These are phyloP conservation scores for Tychaedon coryphoeus DNA, from an alignment of 2,113 vertebrate genomes.

Conservation along the genomic window DNA sequence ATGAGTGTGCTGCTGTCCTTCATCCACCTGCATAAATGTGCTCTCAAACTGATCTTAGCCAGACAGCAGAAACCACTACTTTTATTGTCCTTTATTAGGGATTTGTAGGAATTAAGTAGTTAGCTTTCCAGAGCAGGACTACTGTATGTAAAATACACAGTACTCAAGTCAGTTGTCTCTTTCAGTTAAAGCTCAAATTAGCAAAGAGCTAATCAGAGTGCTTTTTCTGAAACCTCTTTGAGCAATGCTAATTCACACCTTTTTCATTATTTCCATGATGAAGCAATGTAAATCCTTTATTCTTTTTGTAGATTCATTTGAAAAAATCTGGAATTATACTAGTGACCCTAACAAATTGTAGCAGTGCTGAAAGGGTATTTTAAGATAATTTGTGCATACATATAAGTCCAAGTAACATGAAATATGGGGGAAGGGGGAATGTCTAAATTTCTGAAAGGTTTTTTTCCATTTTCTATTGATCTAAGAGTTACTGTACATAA, in stretches of 20 bases:
- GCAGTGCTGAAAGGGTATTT: neutral
- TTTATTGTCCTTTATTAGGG: neutral
- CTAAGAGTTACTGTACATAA: neutral
- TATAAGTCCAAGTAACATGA: neutral
- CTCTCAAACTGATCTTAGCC: neutral
- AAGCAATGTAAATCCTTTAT: neutral
- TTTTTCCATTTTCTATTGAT: neutral
- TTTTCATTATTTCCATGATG: neutral
- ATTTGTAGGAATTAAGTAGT: neutral
- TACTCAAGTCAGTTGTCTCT: neutral
- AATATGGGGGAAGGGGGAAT: neutral
- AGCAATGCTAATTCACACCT: neutral
- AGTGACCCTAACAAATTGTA: neutral
- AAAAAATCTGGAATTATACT: neutral
- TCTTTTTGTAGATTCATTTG: neutral
- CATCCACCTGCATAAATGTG: neutral
- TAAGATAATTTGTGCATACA: neutral
- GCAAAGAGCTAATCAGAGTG: neutral
- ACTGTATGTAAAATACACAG: neutral
- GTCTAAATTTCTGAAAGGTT: neutral
- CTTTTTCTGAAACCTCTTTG: neutral
- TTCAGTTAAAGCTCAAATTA: neutral
- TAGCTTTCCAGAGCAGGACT: neutral
- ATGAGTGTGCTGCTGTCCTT: neutral
- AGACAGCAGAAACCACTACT: neutral